phyloP scores from a whole-genome alignment of 2,113 vertebrate species.

The Raja brachyura region DNA sequence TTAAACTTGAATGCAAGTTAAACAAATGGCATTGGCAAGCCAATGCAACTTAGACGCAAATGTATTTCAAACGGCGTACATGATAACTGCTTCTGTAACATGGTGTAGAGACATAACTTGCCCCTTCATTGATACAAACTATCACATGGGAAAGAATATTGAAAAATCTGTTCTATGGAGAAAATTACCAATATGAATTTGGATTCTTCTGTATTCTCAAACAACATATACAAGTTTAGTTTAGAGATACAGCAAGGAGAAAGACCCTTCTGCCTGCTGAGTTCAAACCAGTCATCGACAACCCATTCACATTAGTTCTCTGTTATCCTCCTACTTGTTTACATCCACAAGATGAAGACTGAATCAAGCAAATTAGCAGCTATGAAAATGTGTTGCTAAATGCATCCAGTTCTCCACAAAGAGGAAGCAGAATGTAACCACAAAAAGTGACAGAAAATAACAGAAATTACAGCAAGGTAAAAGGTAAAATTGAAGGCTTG shows the following conservation, averaged over 20 bases:
- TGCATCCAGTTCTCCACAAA: background rate
- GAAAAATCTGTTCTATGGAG: background rate
- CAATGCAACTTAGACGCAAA: background rate
- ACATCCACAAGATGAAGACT: background rate
- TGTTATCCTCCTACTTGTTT: background rate
- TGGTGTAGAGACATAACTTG: too few relatives aligned
- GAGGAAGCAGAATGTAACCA: background rate
- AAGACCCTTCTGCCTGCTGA: too few relatives aligned
- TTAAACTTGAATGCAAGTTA: background rate
- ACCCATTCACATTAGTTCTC: too few relatives aligned
- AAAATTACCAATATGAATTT: background rate
- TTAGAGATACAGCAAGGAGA: too few relatives aligned
- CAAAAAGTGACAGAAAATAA: background rate
- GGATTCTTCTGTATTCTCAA: background rate
- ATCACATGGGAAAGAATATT: background rate
- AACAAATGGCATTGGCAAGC: background rate
- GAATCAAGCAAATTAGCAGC: background rate
- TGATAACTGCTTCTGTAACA: background rate
- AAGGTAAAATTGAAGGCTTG: background rate
- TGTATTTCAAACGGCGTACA: background rate
- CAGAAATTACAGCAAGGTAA: background rate
- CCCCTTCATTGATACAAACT: background rate
- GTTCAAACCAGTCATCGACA: too few relatives aligned
- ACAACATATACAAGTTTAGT: background rate
- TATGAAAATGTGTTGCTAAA: background rate